A percentile compares a stretch with the other conserved stretches of the same genome.
Evolutionary conservation across 2,888 invertebrate genomes (phyloP).

Genomic region (Athripsodes cinereus): DNA sequence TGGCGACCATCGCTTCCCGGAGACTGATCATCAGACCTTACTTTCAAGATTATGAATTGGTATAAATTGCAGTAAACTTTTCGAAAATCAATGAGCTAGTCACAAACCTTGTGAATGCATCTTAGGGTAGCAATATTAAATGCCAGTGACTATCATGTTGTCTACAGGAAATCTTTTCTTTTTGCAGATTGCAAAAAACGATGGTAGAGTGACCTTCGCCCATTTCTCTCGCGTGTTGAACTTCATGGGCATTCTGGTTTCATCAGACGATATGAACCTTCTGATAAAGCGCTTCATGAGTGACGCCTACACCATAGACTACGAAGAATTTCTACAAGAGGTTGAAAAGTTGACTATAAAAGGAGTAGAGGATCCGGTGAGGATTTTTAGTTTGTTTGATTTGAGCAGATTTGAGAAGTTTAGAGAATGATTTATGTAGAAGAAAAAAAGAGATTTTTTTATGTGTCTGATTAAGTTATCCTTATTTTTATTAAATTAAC

Average conservation of each 20-base stretch:
- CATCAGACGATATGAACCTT: constrained; percentile 66
- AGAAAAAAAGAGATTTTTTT: no score
- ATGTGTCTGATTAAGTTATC: no score
- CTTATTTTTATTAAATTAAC: no score
- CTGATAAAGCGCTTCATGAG: constrained; percentile 70
- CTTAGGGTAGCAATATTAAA: no score
- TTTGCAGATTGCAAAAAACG: constrained; percentile 62
- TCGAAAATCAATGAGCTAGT: no score
- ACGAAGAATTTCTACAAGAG: constrained; percentile 56
- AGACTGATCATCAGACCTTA: constrained; percentile 65
- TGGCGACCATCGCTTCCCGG: constrained; percentile 66
- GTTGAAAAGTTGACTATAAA: not conserved
- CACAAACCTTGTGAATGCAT: no score
- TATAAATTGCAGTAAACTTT: constrained; percentile 32
- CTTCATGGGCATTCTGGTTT: constrained; percentile 63
- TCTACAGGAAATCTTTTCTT: not conserved
- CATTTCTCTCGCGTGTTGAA: constrained; percentile 71
- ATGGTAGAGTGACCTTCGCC: constrained; percentile 67
- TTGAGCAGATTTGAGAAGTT: no score
- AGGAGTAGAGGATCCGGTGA: constrained; percentile 34
- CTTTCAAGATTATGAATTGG: constrained; percentile 68
- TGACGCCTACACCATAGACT: constrained; percentile 71
- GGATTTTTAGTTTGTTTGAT: no score
- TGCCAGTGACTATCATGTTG: no score
- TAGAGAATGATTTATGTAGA: no score